These are phyloP conservation scores for Sternarchorhynchus goeldii DNA, from an alignment of 2,797 vertebrate species.

Conservation along the genomic window DNA sequence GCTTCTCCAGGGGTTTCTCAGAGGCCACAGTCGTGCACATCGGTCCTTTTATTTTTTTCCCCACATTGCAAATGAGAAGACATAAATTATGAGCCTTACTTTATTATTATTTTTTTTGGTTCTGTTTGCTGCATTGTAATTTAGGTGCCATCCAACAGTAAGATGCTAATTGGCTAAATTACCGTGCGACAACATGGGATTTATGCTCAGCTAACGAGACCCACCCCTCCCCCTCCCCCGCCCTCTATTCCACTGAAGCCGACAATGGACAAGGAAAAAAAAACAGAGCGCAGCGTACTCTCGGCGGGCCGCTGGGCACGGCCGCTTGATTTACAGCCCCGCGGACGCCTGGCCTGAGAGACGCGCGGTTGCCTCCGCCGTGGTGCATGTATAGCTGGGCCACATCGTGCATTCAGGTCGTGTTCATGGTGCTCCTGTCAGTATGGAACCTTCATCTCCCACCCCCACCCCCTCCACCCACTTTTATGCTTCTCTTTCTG, in stretches of 20 bases:
- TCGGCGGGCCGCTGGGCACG: neutral
- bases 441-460: neutral
- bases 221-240: neutral
- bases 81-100: constrained; percentile 85
- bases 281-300: constrained; percentile 24
- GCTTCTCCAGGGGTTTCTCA: constrained; percentile 78
- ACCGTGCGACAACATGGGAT: constrained; percentile 80
- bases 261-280: neutral
- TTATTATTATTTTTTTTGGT: constrained; percentile 57
- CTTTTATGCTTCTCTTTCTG: neutral
- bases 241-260: constrained; percentile 23
- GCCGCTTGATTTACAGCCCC: constrained; percentile 20
- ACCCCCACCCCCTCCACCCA: neutral
- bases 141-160: constrained; percentile 79
- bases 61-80: constrained; percentile 89
- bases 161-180: constrained; percentile 90
- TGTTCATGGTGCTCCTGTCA: constrained; percentile 25
- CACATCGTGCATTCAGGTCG: constrained; percentile 48
- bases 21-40: constrained; percentile 73
- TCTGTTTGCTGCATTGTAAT: constrained; percentile 81
- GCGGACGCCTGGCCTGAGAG: neutral
- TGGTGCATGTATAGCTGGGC: neutral
- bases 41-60: constrained; percentile 80
- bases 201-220: constrained; percentile 80
- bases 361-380: constrained; percentile 5